A percentile compares a stretch with the other conserved stretches of the same genome.
phyloP scores from a whole-genome alignment of 2,888 invertebrate species.

The Pterobdella sp. region DNA sequence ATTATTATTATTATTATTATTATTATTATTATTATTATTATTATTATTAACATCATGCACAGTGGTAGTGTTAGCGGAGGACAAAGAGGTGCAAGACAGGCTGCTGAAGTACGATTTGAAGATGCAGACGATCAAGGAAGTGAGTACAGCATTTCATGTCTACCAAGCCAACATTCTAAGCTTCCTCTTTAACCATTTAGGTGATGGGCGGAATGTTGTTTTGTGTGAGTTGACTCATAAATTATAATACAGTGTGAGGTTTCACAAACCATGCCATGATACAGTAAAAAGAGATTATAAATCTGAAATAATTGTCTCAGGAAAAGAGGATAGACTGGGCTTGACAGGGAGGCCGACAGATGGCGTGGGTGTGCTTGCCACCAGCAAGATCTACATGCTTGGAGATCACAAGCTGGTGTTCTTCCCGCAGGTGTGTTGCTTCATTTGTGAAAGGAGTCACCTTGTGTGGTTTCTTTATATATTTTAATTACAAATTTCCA shows the following conservation, averaged over 20 bases:
- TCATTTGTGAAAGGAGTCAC: background rate
- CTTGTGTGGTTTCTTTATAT: background rate
- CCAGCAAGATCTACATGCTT: conserved; percentile 90
- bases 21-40: conserved; percentile 13
- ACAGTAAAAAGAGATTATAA: no score
- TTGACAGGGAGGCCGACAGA: conserved; percentile 88
- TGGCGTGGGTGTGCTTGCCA: conserved; percentile 92
- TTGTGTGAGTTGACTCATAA: no score
- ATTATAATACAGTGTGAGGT: no score
- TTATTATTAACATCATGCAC: no score
- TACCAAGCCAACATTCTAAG: conserved; percentile 92
- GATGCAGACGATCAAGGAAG: conserved; percentile 82
- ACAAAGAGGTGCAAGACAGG: conserved; percentile 77
- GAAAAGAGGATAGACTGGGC: conserved; percentile 83
- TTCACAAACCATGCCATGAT: no score
- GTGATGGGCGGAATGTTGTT: no score
- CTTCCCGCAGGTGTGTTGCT: conserved; percentile 79
- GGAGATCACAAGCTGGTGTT: conserved; percentile 88
- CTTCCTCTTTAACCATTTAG: conserved; percentile 86
- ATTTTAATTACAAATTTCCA: no score
- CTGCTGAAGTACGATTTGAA: conserved; percentile 79
- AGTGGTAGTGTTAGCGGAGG: conserved; percentile 90
- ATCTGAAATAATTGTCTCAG: no score
- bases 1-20: background rate
- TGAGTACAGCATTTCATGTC: conserved; percentile 82